phyloP scores from a whole-genome alignment of 2,888 invertebrate genomes.

The Aspidiotus destructor region DNA sequence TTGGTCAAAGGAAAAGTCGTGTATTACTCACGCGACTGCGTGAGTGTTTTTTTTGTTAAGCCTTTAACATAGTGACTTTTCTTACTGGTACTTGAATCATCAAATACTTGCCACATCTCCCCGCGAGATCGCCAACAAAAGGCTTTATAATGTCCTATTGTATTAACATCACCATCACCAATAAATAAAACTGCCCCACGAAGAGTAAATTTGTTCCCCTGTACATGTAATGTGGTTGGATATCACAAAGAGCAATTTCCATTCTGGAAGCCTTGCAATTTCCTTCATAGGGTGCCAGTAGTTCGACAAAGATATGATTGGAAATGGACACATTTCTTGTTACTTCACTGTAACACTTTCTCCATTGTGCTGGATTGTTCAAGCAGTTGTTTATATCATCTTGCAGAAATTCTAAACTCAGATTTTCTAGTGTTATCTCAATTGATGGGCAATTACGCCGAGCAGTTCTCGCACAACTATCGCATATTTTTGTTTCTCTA shows the following conservation, averaged over 20 bases:
- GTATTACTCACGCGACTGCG: too few relatives aligned
- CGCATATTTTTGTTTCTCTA: neutral
- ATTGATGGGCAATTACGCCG: neutral
- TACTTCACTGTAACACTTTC: neutral
- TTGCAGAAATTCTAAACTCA: neutral
- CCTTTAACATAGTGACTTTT: neutral
- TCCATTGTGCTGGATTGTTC: neutral
- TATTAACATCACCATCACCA: neutral
- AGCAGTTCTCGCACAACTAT: neutral
- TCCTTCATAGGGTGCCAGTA: neutral
- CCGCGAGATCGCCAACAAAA: neutral
- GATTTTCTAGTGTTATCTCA: neutral
- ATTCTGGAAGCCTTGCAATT: neutral
- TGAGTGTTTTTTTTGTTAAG: too few relatives aligned
- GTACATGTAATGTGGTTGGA: too few relatives aligned
- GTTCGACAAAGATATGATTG: neutral
- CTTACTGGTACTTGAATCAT: neutral
- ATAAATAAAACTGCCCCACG: neutral
- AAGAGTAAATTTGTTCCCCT: neutral
- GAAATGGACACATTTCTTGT: neutral
- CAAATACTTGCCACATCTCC: neutral
- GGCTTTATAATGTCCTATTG: neutral
- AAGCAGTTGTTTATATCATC: neutral
- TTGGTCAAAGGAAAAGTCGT: too few relatives aligned
- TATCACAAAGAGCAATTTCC: neutral